Evolutionary conservation across 2,888 invertebrate species (phyloP).

Genomic region (Taenaris catops): DNA sequence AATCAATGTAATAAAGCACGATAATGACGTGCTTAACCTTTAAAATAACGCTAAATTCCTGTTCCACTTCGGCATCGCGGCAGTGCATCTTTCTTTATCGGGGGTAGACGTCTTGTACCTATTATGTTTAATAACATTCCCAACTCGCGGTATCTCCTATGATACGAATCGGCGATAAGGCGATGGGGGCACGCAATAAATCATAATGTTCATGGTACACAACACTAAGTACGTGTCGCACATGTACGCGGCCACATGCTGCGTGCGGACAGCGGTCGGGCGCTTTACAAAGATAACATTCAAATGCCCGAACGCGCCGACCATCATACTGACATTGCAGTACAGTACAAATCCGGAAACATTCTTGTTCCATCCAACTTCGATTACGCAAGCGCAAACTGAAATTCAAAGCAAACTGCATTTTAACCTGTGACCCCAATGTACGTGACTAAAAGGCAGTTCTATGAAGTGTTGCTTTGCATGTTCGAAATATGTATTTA

Average conservation of each 20-base stretch:
- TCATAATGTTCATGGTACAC: slow-evolving; percentile 42
- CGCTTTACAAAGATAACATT: slow-evolving; percentile 33
- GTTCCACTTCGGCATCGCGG: slow-evolving; percentile 18
- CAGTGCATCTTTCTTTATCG: slow-evolving; percentile 20
- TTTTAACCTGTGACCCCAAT: slow-evolving; percentile 18
- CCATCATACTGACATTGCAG: slow-evolving; percentile 33
- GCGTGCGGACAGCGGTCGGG: slow-evolving; percentile 34
- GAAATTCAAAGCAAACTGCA: slow-evolving; percentile 18
- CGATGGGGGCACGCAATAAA: slow-evolving; percentile 38
- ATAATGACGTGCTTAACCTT: slow-evolving; percentile 22
- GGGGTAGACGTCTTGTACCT: slow-evolving; percentile 18
- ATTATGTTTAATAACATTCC: slow-evolving; percentile 28
- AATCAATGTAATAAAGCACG: slow-evolving; percentile 13
- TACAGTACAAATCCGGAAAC: slow-evolving; percentile 47
- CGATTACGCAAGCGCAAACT: slow-evolving; percentile 26
- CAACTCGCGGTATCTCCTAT: slow-evolving; percentile 23
- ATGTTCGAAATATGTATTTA: no score
- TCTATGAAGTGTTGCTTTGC: slow-evolving; percentile 1
- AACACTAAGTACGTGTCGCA: slow-evolving; percentile 41
- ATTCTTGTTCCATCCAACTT: slow-evolving; percentile 25
- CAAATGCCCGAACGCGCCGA: slow-evolving; percentile 31
- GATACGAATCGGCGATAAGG: slow-evolving; percentile 28
- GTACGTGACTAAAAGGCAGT: slow-evolving; percentile 8
- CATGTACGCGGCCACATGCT: slow-evolving; percentile 56
- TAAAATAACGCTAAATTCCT: slow-evolving; percentile 18